Conservation (phyloP, 1,140 invertebrate genomes). For the Holotrichia oblita region DNA sequence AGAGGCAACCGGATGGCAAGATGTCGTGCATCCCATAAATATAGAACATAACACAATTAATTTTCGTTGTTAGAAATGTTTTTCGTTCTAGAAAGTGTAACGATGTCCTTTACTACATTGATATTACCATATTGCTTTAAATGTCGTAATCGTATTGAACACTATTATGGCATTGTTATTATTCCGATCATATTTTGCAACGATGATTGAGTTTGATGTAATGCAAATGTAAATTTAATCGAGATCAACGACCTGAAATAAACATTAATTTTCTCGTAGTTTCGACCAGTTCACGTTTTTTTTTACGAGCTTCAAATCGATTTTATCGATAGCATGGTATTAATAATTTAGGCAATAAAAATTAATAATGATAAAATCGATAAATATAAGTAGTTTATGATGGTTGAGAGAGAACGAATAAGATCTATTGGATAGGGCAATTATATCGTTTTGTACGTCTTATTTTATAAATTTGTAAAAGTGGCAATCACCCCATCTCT, state of each 20-base stretch:
- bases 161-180: background rate
- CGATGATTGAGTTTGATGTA: background rate
- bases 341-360: constrained; percentile 25
- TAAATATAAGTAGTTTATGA: constrained; percentile 22
- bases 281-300: background rate
- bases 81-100: constrained; percentile 29
- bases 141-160: background rate
- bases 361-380: constrained; percentile 32
- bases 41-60: constrained; percentile 31
- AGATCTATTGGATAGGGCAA: constrained; percentile 17
- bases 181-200: background rate
- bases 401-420: background rate
- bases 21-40: constrained; percentile 15
- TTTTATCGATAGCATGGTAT: too few species aligned
- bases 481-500: constrained; percentile 41
- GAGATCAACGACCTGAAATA: background rate
- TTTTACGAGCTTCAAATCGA: too few species aligned
- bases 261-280: background rate
- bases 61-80: constrained; percentile 11
- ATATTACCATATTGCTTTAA: too few species aligned
- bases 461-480: constrained; percentile 42
- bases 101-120: too few species aligned
- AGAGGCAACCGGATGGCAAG: constrained; percentile 13
- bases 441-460: constrained; percentile 36
- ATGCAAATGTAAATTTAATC: too few species aligned